Conservation (phyloP, 2,113 vertebrate species). For the Aix galericulata region DNA sequence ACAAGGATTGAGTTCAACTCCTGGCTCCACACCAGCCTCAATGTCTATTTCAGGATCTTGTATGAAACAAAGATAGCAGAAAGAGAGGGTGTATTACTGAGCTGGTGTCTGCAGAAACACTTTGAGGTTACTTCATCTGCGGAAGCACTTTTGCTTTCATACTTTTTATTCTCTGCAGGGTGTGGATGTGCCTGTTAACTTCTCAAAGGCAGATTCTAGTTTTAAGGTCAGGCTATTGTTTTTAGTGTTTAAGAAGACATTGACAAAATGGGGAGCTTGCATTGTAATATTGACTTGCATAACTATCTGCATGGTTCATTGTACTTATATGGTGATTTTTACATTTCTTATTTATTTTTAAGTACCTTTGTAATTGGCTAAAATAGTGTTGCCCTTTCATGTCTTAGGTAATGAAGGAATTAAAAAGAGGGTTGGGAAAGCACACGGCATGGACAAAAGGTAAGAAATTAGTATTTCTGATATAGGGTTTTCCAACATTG, state of each 20-base stretch:
- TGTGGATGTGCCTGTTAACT: not conserved
- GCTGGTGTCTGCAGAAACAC: not conserved
- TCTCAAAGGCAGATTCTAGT: not conserved
- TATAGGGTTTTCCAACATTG: not conserved
- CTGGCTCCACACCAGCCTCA: not conserved
- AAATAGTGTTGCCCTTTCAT: not conserved
- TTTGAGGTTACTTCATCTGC: rapidly evolving
- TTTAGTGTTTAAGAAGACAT: not conserved
- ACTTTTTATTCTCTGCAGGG: not conserved
- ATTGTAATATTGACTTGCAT: not conserved
- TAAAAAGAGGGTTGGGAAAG: not conserved
- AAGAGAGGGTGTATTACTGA: not conserved
- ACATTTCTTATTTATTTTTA: no score
- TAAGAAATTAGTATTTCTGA: not conserved
- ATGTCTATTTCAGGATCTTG: not conserved
- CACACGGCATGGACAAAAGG: not conserved
- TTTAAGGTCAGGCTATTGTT: not conserved
- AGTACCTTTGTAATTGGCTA: not conserved
- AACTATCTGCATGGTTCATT: not conserved
- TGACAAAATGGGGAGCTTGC: not conserved
- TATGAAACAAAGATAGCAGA: not conserved
- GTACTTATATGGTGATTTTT: not conserved
- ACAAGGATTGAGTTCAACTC: no score
- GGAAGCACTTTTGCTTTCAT: not conserved
- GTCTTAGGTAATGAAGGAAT: not conserved